Evolutionary conservation across 2,888 invertebrate genomes (phyloP).

Genomic region (Amphimallon solstitiale): DNA sequence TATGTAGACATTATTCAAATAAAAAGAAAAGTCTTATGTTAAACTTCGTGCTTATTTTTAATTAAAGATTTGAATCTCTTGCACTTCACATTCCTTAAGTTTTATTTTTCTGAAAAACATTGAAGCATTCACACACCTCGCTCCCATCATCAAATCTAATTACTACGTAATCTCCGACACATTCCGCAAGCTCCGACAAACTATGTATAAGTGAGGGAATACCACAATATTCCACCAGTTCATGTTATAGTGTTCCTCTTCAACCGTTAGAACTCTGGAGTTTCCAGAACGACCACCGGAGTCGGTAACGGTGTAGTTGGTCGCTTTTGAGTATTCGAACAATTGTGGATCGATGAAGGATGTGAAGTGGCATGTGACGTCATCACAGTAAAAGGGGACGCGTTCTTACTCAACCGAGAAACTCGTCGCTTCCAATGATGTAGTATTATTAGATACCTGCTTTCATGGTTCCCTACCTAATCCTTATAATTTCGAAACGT

Average conservation of each 20-base stretch:
- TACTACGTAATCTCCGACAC: conserved; percentile 37
- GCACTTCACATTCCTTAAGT: conserved; percentile 18
- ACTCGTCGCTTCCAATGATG: conserved; percentile 43
- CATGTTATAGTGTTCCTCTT: conserved; percentile 27
- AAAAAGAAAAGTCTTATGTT: too few relatives aligned
- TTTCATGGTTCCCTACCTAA: conserved; percentile 31
- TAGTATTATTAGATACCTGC: conserved; percentile 47
- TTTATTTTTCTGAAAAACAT: conserved; percentile 12
- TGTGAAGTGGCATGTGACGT: conserved; percentile 46
- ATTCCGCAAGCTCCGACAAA: conserved; percentile 33
- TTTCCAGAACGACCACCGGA: conserved; percentile 21
- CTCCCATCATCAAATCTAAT: conserved; percentile 29
- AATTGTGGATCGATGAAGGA: conserved; percentile 47
- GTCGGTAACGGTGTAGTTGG: conserved; percentile 31
- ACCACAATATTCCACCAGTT: conserved; percentile 34
- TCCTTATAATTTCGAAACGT: conserved; percentile 29
- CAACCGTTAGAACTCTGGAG: conserved; percentile 25
- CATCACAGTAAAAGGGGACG: conserved; percentile 43
- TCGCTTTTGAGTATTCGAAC: conserved; percentile 44
- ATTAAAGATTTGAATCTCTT: conserved; percentile 18
- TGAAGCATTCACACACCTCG: background rate
- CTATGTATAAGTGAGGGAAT: conserved; percentile 40
- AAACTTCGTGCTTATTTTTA: conserved; percentile 22
- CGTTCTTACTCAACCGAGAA: conserved; percentile 37
- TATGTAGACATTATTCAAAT: too few relatives aligned